Percentiles rank a stretch among this genome's conserved stretches.
phyloP scores from a whole-genome alignment of 2,113 vertebrate genomes.

The Alosa alosa region DNA sequence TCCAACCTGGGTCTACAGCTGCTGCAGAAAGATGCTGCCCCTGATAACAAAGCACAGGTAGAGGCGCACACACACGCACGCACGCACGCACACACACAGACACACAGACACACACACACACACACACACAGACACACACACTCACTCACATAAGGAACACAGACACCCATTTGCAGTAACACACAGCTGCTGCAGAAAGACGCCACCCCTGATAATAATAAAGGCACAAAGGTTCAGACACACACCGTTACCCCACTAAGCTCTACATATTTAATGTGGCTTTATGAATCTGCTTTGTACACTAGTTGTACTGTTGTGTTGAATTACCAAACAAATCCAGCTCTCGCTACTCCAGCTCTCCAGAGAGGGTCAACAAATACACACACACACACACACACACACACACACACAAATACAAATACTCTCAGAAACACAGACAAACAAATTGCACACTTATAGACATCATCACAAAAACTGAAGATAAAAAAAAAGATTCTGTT shows the following conservation, averaged over 20 bases:
- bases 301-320: background rate
- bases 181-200: too few species aligned
- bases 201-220: too few species aligned
- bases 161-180: too few species aligned
- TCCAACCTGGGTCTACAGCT: constrained; percentile 89
- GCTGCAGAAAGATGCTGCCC: constrained; percentile 78
- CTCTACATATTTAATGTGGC: background rate
- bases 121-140: too few species aligned
- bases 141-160: too few species aligned
- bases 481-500: background rate
- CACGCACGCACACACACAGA: too few species aligned
- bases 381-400: too few species aligned
- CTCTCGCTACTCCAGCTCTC: background rate
- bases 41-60: constrained; percentile 74
- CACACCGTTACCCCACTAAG: background rate
- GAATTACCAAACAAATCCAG: background rate
- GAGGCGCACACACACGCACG: too few species aligned
- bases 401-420: background rate
- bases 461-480: background rate
- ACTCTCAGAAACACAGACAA: background rate
- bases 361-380: background rate
- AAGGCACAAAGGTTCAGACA: too few species aligned
- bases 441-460: background rate
- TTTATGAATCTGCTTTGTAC: background rate
- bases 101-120: too few species aligned